A percentile compares a stretch with the other conserved stretches of the same genome.
Conservation (phyloP, 2,797 vertebrate genomes). For the Gorsachius magnificus region DNA sequence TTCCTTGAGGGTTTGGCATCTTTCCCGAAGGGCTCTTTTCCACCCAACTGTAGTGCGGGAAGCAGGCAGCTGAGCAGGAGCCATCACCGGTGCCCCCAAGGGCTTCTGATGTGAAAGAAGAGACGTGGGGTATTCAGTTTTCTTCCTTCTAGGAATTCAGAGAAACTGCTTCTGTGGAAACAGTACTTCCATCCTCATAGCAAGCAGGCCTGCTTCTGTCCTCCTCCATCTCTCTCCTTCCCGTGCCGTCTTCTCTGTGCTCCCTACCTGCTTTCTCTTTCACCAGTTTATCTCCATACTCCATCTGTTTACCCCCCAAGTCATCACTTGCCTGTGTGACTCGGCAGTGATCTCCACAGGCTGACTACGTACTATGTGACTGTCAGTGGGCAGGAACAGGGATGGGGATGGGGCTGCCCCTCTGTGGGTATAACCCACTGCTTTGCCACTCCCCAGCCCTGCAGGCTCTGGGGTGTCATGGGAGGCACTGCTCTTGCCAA, state of each 20-base stretch:
- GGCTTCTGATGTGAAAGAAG: not conserved
- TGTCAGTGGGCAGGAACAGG: not conserved
- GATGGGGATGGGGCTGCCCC: not conserved
- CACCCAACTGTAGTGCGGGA: not conserved
- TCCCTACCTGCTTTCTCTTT: not conserved
- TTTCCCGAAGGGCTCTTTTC: not conserved
- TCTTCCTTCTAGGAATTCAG: not conserved
- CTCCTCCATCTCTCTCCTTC: not conserved
- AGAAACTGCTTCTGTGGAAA: not conserved
- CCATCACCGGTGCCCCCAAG: not conserved
- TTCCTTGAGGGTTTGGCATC: not conserved
- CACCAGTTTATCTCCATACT: not conserved
- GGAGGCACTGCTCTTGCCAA: not conserved
- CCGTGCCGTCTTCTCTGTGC: not conserved
- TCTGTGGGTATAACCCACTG: not conserved
- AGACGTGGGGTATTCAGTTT: not conserved
- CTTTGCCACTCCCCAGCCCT: not conserved
- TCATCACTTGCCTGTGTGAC: not conserved
- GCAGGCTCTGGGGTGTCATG: not conserved
- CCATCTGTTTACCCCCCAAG: not conserved
- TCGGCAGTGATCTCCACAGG: not conserved
- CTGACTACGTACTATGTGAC: not conserved
- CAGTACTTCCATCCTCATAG: not conserved
- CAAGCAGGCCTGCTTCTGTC: not conserved
- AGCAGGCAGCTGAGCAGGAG: not conserved